phyloP scores from a whole-genome alignment of 1,140 invertebrate species.

The Ectropis grisescens region DNA sequence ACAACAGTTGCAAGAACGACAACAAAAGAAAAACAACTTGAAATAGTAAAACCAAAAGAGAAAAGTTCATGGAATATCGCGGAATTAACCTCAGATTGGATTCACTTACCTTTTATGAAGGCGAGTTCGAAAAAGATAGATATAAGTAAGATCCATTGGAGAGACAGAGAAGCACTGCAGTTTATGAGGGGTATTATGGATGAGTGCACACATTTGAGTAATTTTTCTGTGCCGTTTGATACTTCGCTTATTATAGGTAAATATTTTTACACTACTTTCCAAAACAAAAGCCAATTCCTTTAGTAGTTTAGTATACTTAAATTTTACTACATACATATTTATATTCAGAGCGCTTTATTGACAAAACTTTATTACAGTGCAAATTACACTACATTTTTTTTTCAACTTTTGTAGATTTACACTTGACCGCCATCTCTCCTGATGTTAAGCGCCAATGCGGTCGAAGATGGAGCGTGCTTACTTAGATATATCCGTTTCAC shows the following conservation, averaged over 20 bases:
- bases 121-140: constrained; percentile 58
- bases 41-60: constrained; percentile 20
- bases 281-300: no score
- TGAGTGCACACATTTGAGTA: constrained; percentile 96
- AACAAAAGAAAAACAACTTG: no score
- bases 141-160: constrained; percentile 72
- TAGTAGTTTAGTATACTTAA: constrained; percentile 1
- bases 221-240: constrained; percentile 90
- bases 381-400: no score
- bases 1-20: no score
- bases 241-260: constrained; percentile 84
- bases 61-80: constrained; percentile 43
- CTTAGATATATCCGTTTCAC: no score
- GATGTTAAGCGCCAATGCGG: no score
- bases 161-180: constrained; percentile 84
- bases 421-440: no score
- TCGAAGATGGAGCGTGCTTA: no score
- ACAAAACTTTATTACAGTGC: no score
- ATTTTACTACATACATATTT: no score
- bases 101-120: constrained; percentile 45
- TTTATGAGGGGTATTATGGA: constrained; percentile 99
- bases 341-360: no score
- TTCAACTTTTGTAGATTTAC: no score
- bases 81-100: constrained; percentile 49
- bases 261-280: constrained; percentile 9